Evolutionary conservation across 2,113 vertebrate genomes (phyloP).

Genomic region (Nerophis lumbriciformis): DNA sequence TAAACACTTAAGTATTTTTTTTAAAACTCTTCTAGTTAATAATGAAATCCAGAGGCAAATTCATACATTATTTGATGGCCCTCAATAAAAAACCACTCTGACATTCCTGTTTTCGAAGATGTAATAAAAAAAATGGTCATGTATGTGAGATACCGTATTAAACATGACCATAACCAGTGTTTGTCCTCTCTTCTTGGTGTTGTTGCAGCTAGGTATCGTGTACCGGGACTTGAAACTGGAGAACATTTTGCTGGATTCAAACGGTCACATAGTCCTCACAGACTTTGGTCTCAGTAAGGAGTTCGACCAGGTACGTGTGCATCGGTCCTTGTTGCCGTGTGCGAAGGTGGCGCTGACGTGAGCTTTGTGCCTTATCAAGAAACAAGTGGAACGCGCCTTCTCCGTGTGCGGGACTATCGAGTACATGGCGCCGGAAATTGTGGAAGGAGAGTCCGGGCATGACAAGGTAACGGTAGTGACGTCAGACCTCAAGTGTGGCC

Average conservation of each 20-base stretch:
- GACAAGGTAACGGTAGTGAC: slow-evolving; percentile 80
- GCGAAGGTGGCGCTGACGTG: not conserved
- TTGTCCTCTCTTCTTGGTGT: not conserved
- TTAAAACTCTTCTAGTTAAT: too few relatives aligned
- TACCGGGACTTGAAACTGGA: slow-evolving; percentile 98
- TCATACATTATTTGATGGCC: too few relatives aligned
- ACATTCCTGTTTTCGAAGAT: too few relatives aligned
- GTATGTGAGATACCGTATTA: not conserved
- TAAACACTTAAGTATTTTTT: too few relatives aligned
- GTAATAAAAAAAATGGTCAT: too few relatives aligned
- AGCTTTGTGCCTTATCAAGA: too few relatives aligned
- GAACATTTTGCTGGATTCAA: slow-evolving; percentile 93
- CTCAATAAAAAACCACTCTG: too few relatives aligned
- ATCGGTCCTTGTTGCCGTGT: too few relatives aligned
- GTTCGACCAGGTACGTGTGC: slow-evolving; percentile 88
- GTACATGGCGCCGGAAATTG: slow-evolving; percentile 98
- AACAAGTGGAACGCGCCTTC: slow-evolving; percentile 86
- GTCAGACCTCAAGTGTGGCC: not conserved
- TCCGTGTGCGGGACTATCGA: slow-evolving; percentile 97
- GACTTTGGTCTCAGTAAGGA: slow-evolving; percentile 99
- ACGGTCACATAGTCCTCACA: slow-evolving; percentile 93
- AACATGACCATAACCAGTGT: not conserved
- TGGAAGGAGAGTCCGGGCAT: slow-evolving; percentile 89
- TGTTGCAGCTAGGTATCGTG: slow-evolving; percentile 87
- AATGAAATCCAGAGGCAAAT: too few relatives aligned